phyloP scores from a whole-genome alignment of 2,888 invertebrate species.

The Drosophila atroscutellata region DNA sequence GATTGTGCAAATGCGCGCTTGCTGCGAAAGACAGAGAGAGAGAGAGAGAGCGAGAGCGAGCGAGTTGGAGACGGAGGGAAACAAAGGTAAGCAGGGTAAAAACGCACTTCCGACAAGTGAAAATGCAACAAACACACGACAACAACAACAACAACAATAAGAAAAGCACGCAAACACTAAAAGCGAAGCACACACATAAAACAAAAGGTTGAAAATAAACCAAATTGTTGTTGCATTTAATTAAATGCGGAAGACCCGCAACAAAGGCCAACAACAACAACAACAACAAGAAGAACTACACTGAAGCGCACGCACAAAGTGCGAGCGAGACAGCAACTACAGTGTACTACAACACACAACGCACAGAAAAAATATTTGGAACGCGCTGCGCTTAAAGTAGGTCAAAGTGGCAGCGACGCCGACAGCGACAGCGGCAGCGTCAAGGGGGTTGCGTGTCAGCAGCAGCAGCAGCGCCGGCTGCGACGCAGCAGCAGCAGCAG shows the following conservation, averaged over 20 bases:
- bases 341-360: conserved; percentile 36
- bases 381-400: conserved; percentile 77
- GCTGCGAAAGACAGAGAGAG: conserved; percentile 14
- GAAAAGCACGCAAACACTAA: conserved; percentile 12
- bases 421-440: conserved; percentile 28
- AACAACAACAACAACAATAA: conserved; percentile 23
- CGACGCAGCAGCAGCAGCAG: conserved; percentile 50
- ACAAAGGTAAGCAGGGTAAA: conserved; percentile 30
- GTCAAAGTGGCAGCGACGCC: conserved; percentile 74
- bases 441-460: conserved; percentile 67
- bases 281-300: conserved; percentile 53
- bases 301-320: conserved; percentile 70
- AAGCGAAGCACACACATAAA: conserved; percentile 43
- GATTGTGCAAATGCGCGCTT: conserved; percentile 72
- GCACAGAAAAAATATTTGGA: conserved; percentile 68
- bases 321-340: conserved; percentile 20
- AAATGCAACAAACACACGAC: conserved; percentile 59
- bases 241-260: conserved; percentile 79
- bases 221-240: conserved; percentile 75
- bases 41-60: conserved; percentile 12
- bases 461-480: conserved; percentile 35
- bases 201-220: conserved; percentile 56
- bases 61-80: conserved; percentile 7
- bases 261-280: conserved; percentile 26
- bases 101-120: conserved; percentile 75